Conservation (phyloP, 2,888 invertebrate genomes). For the Deilephila elpenor region DNA sequence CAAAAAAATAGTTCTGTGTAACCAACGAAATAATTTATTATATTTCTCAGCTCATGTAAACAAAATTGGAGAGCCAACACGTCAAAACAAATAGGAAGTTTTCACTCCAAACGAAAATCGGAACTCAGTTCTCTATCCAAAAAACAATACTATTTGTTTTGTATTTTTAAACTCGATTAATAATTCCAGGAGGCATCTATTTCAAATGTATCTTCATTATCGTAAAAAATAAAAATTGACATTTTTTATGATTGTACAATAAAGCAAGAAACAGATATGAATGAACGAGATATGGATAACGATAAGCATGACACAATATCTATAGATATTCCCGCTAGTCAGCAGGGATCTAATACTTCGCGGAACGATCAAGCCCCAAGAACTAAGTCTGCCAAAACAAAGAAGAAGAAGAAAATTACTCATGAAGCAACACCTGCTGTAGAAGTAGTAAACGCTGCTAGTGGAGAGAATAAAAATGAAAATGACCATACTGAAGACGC, state of each 20-base stretch:
- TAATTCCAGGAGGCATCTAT: background rate
- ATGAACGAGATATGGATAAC: background rate
- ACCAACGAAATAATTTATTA: background rate
- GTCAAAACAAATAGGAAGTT: conserved; percentile 6
- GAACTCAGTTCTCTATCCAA: background rate
- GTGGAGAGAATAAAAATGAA: background rate
- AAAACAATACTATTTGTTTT: conserved; percentile 6
- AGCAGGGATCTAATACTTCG: background rate
- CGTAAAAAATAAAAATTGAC: background rate
- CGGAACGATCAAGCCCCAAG: background rate
- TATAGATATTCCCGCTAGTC: background rate
- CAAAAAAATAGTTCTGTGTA: background rate
- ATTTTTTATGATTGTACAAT: background rate
- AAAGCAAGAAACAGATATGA: background rate
- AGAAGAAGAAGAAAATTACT: conserved; percentile 1
- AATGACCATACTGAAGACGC: background rate
- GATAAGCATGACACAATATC: background rate
- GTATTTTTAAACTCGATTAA: background rate
- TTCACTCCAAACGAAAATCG: background rate
- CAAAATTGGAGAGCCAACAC: background rate
- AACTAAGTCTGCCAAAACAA: background rate
- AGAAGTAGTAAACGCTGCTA: background rate
- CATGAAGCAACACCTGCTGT: background rate
- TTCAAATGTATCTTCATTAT: background rate
- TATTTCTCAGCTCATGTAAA: background rate